Evolutionary conservation across 2,113 vertebrate genomes (phyloP).

Genomic region (Actenoides hombroni): DNA sequence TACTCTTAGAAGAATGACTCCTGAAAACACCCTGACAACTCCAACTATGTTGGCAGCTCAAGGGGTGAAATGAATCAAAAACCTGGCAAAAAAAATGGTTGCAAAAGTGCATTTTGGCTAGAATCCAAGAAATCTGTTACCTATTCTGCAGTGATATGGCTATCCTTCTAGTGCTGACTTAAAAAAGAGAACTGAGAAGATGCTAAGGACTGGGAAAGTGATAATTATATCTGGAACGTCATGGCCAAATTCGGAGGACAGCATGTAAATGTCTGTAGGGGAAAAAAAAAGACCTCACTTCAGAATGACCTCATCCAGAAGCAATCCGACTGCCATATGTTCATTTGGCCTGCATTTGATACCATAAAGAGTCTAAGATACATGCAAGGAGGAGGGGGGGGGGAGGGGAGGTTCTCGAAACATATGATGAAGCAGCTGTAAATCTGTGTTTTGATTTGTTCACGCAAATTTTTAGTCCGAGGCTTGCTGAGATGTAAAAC

Average conservation of each 20-base stretch:
- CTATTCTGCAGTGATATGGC: constrained; percentile 46
- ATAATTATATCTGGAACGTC: constrained; percentile 66
- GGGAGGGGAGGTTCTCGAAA: background rate
- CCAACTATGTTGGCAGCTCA: background rate
- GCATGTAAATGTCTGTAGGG: constrained; percentile 49
- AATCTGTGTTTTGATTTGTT: background rate
- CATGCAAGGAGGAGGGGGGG: background rate
- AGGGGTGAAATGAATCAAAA: constrained; percentile 1
- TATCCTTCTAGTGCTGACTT: constrained; percentile 42
- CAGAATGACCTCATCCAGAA: constrained; percentile 70
- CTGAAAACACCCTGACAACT: background rate
- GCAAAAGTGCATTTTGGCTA: constrained; percentile 31
- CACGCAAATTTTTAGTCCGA: background rate
- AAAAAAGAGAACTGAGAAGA: constrained; percentile 39
- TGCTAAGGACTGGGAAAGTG: constrained; percentile 35
- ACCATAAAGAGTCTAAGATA: background rate
- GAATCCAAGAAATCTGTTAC: constrained; percentile 56
- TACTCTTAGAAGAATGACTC: background rate
- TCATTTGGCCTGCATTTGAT: constrained; percentile 38
- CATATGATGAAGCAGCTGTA: background rate
- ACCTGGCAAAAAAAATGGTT: background rate
- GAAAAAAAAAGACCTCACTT: constrained; percentile 41
- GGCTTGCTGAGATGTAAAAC: background rate
- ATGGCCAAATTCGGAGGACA: constrained; percentile 58
- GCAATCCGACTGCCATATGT: constrained; percentile 67